Evolutionary conservation across 2,888 invertebrate species (phyloP).

Genomic region (Brachyptera putata): DNA sequence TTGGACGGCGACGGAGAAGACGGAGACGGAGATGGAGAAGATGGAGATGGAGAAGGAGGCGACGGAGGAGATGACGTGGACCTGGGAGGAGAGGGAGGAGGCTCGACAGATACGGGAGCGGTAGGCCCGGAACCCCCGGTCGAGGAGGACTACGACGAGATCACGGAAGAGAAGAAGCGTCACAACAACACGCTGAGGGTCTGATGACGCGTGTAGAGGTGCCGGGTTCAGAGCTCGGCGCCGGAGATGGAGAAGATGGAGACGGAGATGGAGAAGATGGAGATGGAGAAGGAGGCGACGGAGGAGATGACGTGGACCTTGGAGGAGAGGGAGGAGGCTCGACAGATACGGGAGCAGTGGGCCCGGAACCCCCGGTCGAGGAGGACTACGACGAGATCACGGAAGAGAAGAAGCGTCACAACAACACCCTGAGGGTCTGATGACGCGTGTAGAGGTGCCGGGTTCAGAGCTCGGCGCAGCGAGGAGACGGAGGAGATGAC

Average conservation of each 20-base stretch:
- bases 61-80: neutral
- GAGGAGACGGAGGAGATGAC: neutral
- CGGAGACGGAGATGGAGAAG: neutral
- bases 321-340: neutral
- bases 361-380: neutral
- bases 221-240: slow-evolving; percentile 16
- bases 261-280: neutral
- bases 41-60: neutral
- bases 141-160: neutral
- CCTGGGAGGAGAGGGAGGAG: neutral
- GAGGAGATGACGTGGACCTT: neutral
- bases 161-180: slow-evolving; percentile 6
- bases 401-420: slow-evolving; percentile 5
- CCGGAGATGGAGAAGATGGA: neutral
- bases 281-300: neutral
- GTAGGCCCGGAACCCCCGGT: neutral
- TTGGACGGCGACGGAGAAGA: neutral
- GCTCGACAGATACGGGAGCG: neutral
- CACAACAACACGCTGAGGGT: too few species aligned
- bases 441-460: too few species aligned
- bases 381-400: slow-evolving; percentile 6
- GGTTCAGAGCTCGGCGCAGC: neutral
- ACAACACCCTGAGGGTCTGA: too few species aligned
- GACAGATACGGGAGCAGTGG: neutral
- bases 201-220: too few species aligned